phyloP scores from a whole-genome alignment of 2,113 vertebrate species.

The Alces alces region DNA sequence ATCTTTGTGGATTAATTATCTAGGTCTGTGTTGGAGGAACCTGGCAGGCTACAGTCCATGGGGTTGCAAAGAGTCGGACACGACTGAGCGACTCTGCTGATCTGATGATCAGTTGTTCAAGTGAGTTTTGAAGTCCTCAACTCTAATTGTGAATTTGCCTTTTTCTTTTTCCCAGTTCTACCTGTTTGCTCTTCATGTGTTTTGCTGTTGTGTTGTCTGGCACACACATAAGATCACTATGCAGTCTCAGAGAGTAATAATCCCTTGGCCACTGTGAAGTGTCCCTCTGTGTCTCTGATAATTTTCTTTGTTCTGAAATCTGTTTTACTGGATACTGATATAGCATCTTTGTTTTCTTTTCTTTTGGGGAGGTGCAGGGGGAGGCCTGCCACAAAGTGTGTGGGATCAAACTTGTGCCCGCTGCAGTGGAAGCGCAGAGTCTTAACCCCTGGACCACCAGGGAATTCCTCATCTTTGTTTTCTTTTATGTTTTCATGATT shows the following conservation, averaged over 20 bases:
- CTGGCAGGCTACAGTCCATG: background rate
- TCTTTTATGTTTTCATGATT: background rate
- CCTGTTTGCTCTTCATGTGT: accelerated
- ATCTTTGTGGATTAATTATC: background rate
- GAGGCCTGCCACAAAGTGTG: background rate
- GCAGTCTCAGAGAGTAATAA: background rate
- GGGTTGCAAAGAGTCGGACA: background rate
- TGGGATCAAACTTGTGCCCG: background rate
- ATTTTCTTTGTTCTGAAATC: background rate
- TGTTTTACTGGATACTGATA: background rate
- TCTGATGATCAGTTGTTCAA: background rate
- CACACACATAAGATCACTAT: accelerated
- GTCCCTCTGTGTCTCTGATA: background rate
- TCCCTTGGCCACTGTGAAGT: background rate
- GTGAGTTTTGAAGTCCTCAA: background rate
- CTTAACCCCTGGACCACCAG: background rate
- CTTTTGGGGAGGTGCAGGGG: background rate
- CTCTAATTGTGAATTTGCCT: background rate
- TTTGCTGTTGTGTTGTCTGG: background rate
- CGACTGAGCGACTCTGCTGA: background rate
- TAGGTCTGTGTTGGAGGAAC: background rate
- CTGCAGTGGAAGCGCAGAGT: background rate
- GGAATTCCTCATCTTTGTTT: background rate
- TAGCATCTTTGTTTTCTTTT: background rate
- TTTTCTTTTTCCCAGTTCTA: accelerated